These are phyloP conservation scores for Therioaphis trifolii DNA, from an alignment of 2,888 invertebrate genomes.

Conservation along the genomic window DNA sequence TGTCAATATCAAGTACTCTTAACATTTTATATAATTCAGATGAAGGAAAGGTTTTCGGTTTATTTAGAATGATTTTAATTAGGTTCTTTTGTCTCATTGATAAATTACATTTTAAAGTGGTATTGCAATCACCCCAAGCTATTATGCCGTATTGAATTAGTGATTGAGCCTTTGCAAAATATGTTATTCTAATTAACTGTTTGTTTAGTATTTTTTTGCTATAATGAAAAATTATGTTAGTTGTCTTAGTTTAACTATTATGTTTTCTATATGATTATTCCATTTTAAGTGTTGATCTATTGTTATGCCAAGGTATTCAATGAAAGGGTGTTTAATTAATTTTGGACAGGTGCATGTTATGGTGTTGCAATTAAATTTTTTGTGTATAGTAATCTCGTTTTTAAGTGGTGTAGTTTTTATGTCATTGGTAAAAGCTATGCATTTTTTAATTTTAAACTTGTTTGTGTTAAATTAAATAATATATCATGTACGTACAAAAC, in stretches of 20 bases:
- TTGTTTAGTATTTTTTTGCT: not conserved
- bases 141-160: too few species aligned
- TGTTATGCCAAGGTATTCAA: conserved; percentile 14
- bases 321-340: conserved; percentile 21
- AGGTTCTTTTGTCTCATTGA: not conserved
- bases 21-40: too few species aligned
- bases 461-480: too few species aligned
- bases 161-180: too few species aligned
- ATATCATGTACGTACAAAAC: too few species aligned
- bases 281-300: conserved; percentile 21
- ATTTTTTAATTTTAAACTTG: conserved; percentile 2
- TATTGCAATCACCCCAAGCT: too few species aligned
- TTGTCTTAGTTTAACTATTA: not conserved
- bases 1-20: too few species aligned
- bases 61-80: too few species aligned
- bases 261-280: conserved; percentile 12
- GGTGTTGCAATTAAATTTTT: conserved; percentile 16
- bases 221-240: not conserved
- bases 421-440: not conserved
- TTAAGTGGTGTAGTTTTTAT: not conserved
- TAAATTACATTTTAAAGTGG: too few species aligned
- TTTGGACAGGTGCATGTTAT: not conserved
- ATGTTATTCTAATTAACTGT: too few species aligned
- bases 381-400: not conserved
- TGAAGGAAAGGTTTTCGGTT: too few species aligned